These are phyloP conservation scores for Onthophagus sagittarius DNA, from an alignment of 2,888 invertebrate genomes.

Conservation along the genomic window DNA sequence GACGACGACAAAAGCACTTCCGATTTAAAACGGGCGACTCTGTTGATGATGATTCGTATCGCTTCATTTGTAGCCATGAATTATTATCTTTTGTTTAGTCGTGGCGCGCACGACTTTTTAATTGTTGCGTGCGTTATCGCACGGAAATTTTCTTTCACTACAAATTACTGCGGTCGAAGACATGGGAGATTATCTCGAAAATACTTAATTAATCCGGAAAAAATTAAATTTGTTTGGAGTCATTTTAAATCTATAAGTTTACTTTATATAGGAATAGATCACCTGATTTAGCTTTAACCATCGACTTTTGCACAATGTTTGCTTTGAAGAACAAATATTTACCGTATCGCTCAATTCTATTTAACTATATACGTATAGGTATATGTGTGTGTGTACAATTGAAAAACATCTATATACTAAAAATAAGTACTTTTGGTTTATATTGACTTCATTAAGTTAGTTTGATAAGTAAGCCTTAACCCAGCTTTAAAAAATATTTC, in stretches of 20 bases:
- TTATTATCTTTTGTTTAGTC: slow-evolving; percentile 25
- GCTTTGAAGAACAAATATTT: not conserved
- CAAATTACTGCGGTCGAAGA: not conserved
- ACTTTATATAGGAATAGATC: not conserved
- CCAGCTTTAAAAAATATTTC: not conserved
- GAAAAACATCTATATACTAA: not conserved
- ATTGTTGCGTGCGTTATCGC: slow-evolving; percentile 16
- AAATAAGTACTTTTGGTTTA: not conserved
- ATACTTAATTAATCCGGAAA: not conserved
- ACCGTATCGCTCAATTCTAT: not conserved
- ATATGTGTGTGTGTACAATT: not conserved
- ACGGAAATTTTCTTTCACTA: not conserved
- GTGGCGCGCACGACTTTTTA: slow-evolving; percentile 20
- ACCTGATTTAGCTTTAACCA: not conserved
- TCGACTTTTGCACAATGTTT: not conserved
- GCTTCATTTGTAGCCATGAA: slow-evolving; percentile 28
- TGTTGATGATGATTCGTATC: not conserved
- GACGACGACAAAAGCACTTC: slow-evolving; percentile 6
- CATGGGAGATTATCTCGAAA: not conserved
- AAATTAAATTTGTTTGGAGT: not conserved
- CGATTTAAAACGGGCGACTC: not conserved
- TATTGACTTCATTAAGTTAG: not conserved
- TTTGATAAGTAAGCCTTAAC: not conserved
- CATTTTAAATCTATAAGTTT: not conserved
- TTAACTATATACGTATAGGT: too few species aligned